Base-by-base conservation (phyloP, 2,797 vertebrate species). In the Chanos chanos region DNA sequence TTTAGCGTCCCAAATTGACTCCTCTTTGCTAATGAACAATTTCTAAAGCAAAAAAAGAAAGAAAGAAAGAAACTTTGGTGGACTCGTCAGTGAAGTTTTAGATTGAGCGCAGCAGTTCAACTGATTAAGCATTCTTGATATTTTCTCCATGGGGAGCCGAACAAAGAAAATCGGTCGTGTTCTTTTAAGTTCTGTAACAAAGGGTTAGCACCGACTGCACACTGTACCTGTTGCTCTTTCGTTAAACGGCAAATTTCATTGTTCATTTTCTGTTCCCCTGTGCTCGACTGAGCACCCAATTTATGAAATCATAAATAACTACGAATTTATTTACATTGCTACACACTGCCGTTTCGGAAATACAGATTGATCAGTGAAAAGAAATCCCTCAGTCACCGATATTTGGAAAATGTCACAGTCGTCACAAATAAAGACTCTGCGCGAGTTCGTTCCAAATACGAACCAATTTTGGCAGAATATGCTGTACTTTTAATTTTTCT, bases 151-250 rank as follows among this genome's bases (percentile, higher is more conserved):
- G 39, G 39, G 77, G 53, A 66, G 19, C 49, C 77, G 84, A 89
- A 90, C 89, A 90, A 92, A 90, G 88, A 83, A 85, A 70, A 33
- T 52, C 41, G 44, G 34, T 34, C 34, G 3, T 60, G 50, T 59
- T 71, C 77, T 75, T 8, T 25, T 30, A 72, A 72, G 61, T 78
- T 77, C 79, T 71, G 78, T 82, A 89, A 87, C 88, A 89, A 89
- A 89, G 86, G 84, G 63, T 75, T 74, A 78, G 77, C 80, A 80
- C 71, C 68, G 66, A 77, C 79, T 49, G 36, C 50, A 50, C 49
- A 19, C 68, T 77, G 56, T 93, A 98, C 96, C 95, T 99, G 96
- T 99, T 99, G 96, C 94, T 83, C 85, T 68, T 37, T 41, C 41
- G 39, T 50, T 76, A 79, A 70, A 79, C 43, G 21, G 24, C 47